Evolutionary conservation across 2,113 vertebrate species (phyloP).

Genomic region (Gallinago media): DNA sequence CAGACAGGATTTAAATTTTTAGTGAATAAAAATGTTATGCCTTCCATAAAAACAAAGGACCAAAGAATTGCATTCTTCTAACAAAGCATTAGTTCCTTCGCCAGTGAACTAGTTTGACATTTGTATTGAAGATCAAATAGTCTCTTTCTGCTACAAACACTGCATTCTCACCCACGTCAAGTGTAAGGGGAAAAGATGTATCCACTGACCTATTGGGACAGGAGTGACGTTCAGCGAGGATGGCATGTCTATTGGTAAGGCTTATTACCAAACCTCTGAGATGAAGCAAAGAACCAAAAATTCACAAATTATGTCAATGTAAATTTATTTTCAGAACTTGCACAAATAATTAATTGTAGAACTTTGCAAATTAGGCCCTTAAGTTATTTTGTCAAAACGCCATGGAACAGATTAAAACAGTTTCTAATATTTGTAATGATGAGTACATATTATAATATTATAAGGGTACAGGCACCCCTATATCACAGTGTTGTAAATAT

Average conservation of each 20-base stretch:
- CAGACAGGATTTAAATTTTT: slow-evolving; percentile 67
- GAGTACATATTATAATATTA: slow-evolving; percentile 78
- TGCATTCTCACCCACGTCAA: slow-evolving; percentile 46
- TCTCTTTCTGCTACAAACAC: slow-evolving; percentile 27
- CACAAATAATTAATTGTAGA: slow-evolving; percentile 75
- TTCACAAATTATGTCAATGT: slow-evolving; percentile 62
- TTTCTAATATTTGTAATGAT: slow-evolving; percentile 80
- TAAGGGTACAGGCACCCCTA: slow-evolving; percentile 78
- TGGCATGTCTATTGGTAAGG: slow-evolving; percentile 81
- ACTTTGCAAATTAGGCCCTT: slow-evolving; percentile 74
- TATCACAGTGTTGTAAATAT: slow-evolving; percentile 81
- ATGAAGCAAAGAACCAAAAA: slow-evolving; percentile 84
- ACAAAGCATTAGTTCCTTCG: slow-evolving; percentile 53
- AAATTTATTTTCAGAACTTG: slow-evolving; percentile 75
- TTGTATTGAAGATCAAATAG: slow-evolving; percentile 20
- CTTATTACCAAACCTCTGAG: slow-evolving; percentile 82
- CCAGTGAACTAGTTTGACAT: slow-evolving; percentile 35
- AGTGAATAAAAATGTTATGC: slow-evolving; percentile 69
- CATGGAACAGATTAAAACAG: slow-evolving; percentile 75
- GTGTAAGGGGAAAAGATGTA: slow-evolving; percentile 28
- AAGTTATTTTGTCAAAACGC: slow-evolving; percentile 76
- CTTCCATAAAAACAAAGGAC: slow-evolving; percentile 81
- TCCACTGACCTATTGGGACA: slow-evolving; percentile 54
- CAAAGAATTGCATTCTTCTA: slow-evolving; percentile 80
- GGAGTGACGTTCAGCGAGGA: slow-evolving; percentile 54